Conservation (phyloP, 2,797 vertebrate species). For the Jordanella pulchra region DNA sequence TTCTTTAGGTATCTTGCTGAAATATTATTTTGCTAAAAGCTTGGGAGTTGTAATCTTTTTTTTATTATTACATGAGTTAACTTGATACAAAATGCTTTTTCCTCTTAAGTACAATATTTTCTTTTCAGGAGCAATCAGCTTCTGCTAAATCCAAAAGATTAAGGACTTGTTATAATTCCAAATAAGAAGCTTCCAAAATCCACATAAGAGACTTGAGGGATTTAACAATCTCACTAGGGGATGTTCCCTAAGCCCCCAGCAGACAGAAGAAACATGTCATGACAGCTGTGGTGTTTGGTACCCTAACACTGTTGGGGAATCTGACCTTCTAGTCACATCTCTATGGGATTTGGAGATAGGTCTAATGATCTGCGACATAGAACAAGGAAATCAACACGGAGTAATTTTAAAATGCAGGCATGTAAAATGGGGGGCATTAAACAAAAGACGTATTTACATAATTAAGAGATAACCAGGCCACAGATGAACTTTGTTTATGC, state of each 20-base stretch:
- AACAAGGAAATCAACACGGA: neutral
- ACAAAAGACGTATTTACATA: conserved; percentile 7
- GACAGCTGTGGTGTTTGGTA: conserved; percentile 11
- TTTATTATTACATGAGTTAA: neutral
- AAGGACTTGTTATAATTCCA: conserved; percentile 65
- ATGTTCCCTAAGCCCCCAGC: conserved; percentile 51
- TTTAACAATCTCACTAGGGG: conserved; percentile 53
- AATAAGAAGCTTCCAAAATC: conserved; percentile 67
- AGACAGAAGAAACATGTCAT: conserved; percentile 39
- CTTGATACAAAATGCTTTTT: conserved; percentile 1
- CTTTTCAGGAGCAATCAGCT: conserved; percentile 52
- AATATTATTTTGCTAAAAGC: neutral
- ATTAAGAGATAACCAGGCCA: conserved; percentile 10
- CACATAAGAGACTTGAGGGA: conserved; percentile 62
- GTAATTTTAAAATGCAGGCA: neutral
- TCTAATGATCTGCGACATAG: conserved; percentile 18
- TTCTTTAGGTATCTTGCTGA: neutral
- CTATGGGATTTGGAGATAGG: conserved; percentile 15
- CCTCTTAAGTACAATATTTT: conserved; percentile 21
- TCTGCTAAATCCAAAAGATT: conserved; percentile 67
- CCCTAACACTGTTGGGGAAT: conserved; percentile 35
- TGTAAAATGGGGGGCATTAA: neutral
- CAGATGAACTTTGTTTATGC: conserved; percentile 2
- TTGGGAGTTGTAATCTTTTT: neutral
- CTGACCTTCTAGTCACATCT: conserved; percentile 47